Base-by-base conservation (phyloP, 2,113 vertebrate species). In the Nestor notabilis region DNA sequence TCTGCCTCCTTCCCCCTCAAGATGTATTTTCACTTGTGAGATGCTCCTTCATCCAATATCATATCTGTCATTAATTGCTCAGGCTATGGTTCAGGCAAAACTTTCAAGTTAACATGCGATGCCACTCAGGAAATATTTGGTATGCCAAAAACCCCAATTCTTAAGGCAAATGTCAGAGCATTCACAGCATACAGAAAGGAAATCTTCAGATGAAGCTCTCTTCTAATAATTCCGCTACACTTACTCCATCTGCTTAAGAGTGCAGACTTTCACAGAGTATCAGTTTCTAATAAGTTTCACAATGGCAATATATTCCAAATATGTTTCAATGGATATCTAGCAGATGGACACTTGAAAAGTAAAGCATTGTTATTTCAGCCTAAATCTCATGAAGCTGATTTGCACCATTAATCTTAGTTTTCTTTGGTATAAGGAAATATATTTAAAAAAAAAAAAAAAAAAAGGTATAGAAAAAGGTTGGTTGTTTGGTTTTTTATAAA, bases 201-300 rank as follows among this genome's bases (percentile, higher is more conserved):
- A 71, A 56, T 65, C 49, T 53, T 79, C n/a, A 49, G 60, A 35
- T 44, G 28, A 82, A 28, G 21, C 37, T 31, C 18, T 46, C 19
- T 64, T 52, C 28, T n/a, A 66, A 66, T 13, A 87, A 82, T 81
- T 81, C 64, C 5, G 4, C 27, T 17, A 25, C 44, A 55, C 82
- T 81, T 81, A 80, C 47, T 84, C 47, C 47, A 77, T 53, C 68
- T 87, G 43, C 29, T 76, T 55, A 80, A 52, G 17, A 76, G 17
- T 39, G 43, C 37, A 76, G 68, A 43, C 46, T 87, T 87, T 47
- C 69, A 77, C 64, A 84, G 43, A 52, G 77, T 77, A 88, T 53
- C 53, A 60, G 58, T 66, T 92, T 76, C 78, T 94, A 87, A 28
- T 83, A 80, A 56, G n/a, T 94, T 94, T 90, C 58, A 76, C 37